Conservation (phyloP, 2,888 invertebrate genomes). For the Caenorhabditis wallacei region DNA sequence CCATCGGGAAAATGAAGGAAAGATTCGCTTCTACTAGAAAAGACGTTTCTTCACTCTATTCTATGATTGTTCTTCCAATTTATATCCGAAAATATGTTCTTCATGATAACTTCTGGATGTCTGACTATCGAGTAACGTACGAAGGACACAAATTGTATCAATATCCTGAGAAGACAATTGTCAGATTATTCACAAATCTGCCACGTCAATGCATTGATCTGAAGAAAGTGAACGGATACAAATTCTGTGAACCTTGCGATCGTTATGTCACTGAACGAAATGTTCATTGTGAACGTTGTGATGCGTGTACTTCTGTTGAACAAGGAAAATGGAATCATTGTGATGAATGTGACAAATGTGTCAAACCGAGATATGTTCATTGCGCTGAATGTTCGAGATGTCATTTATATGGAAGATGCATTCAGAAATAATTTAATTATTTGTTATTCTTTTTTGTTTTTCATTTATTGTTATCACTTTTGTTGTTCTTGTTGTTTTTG, state of each 20-base stretch:
- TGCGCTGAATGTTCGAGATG: slow-evolving; percentile 75
- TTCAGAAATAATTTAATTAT: slow-evolving; percentile 28
- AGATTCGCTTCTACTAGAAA: slow-evolving; percentile 51
- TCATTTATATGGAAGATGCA: slow-evolving; percentile 72
- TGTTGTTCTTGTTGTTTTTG: slow-evolving; percentile 29
- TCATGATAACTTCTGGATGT: slow-evolving; percentile 73
- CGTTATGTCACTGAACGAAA: slow-evolving; percentile 74
- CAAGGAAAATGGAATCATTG: slow-evolving; percentile 74
- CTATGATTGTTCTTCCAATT: slow-evolving; percentile 73
- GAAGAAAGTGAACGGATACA: slow-evolving; percentile 70
- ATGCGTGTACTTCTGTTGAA: slow-evolving; percentile 74
- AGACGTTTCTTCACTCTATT: slow-evolving; percentile 40
- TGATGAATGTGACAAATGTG: slow-evolving; percentile 74
- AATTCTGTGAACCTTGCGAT: slow-evolving; percentile 77
- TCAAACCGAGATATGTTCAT: slow-evolving; percentile 77
- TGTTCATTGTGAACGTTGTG: slow-evolving; percentile 77
- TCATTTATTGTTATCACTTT: slow-evolving; percentile 42
- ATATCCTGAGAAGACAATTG: slow-evolving; percentile 73
- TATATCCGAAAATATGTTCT: slow-evolving; percentile 78
- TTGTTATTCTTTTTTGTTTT: slow-evolving; percentile 11
- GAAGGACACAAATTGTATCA: slow-evolving; percentile 77
- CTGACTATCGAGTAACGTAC: slow-evolving; percentile 79
- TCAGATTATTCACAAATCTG: slow-evolving; percentile 79
- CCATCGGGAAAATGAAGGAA: slow-evolving; percentile 71
- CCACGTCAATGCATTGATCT: slow-evolving; percentile 69